These are phyloP conservation scores for Oxygymnocypris stewartii DNA, from an alignment of 2,113 vertebrate genomes.

Conservation along the genomic window DNA sequence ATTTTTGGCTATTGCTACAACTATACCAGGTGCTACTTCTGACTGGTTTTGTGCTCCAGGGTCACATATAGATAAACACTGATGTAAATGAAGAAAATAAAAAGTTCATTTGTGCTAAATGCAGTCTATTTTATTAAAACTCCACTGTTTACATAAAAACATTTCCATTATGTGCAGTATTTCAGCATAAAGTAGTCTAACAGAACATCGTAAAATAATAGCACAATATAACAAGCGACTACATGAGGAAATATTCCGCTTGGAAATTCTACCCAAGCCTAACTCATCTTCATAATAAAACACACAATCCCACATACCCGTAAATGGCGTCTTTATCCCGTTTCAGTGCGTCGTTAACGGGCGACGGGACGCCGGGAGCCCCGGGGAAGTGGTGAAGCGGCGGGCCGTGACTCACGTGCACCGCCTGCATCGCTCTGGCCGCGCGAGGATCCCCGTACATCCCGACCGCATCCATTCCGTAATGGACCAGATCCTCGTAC, in stretches of 20 bases:
- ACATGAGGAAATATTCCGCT: not conserved
- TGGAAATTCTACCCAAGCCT: not conserved
- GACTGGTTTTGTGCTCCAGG: too few relatives aligned
- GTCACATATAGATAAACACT: not conserved
- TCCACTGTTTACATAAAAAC: not conserved
- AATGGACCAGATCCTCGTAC: constrained; percentile 94
- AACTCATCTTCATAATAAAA: not conserved
- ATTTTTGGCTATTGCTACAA: too few relatives aligned
- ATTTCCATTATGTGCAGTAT: not conserved
- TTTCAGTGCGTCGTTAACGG: constrained; percentile 86
- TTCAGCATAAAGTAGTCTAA: not conserved
- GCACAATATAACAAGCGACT: not conserved
- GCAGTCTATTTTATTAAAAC: not conserved
- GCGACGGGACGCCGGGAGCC: constrained; percentile 83
- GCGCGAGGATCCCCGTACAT: constrained; percentile 88
- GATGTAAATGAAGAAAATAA: not conserved
- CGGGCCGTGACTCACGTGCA: constrained; percentile 86
- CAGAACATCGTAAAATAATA: not conserved
- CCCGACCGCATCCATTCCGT: constrained; percentile 87
- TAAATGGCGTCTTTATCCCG: constrained; percentile 98
- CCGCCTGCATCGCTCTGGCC: constrained; percentile 86
- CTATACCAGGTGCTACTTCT: too few relatives aligned
- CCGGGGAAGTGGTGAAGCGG: constrained; percentile 85
- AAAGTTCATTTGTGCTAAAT: not conserved
- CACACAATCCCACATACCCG: constrained; percentile 79